Base-by-base conservation (phyloP, 1,140 invertebrate species). In the Euura lappo region DNA sequence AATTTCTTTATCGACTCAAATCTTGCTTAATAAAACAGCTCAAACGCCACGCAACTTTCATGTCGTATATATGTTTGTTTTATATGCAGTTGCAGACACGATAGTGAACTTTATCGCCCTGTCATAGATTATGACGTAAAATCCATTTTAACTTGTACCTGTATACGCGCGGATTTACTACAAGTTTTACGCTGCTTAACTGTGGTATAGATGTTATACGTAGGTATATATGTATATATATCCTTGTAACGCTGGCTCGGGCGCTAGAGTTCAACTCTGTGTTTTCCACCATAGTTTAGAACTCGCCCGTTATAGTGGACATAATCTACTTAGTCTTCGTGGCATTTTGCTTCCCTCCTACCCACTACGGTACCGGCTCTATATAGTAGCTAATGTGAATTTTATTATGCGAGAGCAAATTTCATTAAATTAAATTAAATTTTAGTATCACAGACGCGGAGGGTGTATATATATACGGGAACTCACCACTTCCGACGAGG, bases 361-460 rank as follows among this genome's bases (percentile, higher is more conserved):
- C 28, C 28, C 28, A 28, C 28, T 28, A 28, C 13, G 8, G 51
- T n/a, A 60, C 3, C 51, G 13, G 51, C 10, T n/a, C 28, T 60
- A 8, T 8, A 28, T 28, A 28, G 8, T n/a, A 6, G 51, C 3
- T 60, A 60, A 60, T 60, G 51, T n/a, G 51, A 60, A 60, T 60
- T 60, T 60, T 60, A 60, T 60, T 60, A 60, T 60, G 6, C 51
- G 3, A 60, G 51, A 60, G 51, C 51, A 60, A 60, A 60, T 60
- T 60, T 60, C 51, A n/a, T n/a, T 11, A 60, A 60, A 60, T 60
- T 60, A 60, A 60, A 60, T 60, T 60, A 60, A 60, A 60, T 60
- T 60, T 60, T 60, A 60, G 51, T 60, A 60, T 60, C 51, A 60
- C 8, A 6, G 8, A 11, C 10, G 10, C 8, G 2, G 51, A 8